Evolutionary conservation across 1,140 invertebrate genomes (phyloP), one percentile per base, ranked within the genome.

Genomic region (Drosophila kanapiae): DNA sequence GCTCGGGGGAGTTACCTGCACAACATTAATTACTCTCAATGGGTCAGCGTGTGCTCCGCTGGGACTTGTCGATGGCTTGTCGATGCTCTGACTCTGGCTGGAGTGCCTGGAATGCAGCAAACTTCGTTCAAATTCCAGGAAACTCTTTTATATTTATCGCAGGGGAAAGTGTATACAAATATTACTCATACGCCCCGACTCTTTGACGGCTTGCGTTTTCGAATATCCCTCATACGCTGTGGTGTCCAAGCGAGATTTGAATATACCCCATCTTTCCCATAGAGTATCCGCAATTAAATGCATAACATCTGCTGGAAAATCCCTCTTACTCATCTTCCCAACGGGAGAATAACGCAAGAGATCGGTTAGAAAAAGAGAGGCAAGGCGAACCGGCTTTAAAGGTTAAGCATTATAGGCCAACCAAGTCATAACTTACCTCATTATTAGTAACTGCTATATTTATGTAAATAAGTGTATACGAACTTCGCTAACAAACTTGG

Each of bases 281-380:
- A 71, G 75, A 14, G 77, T 61, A 76, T 61, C 47, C 35, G 47
- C 71, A 87, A 82, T 87, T 82, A 80, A 42, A 74, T 77, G 63
- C 65, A 77, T 79, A 65, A 40, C 60, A 80, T 51, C 61, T 69
- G 67, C 43, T 63, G 82, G 83, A 80, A 87, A 87, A 82, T 77
- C 83, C 83, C 83, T 77, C 48, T 77, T 80, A 80, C 76, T 87
- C 83, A 87, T 82, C 83, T 60, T n/a, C 54, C 16, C n/a, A 16
- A 38, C 45, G 40, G 56, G 56, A 38, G 31, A 56, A 27, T 42
- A 35, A 29, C 13, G n/a, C 37, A 13, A 27, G 27, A 58, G 23
- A 42, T 27, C 16, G 11, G 43, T 13, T 33, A 48, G 16, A 6
- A 43, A n/a, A 75, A 45, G 51, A 47, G 27, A 42, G 13, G 14